phyloP scores from a whole-genome alignment of 2,888 invertebrate species.

The Cerceris ruficornis region DNA sequence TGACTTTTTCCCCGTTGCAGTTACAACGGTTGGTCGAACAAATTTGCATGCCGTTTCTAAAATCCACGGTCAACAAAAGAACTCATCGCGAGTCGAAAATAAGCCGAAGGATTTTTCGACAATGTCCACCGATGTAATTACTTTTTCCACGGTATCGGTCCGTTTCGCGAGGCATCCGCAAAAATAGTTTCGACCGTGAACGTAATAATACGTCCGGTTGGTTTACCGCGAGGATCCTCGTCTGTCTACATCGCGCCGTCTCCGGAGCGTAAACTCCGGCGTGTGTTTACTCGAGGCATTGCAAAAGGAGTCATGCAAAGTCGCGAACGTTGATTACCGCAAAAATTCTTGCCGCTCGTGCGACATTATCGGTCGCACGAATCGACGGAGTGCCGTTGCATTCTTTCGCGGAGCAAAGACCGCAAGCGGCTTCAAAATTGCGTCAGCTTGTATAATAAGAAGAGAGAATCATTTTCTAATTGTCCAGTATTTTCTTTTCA shows the following conservation, averaged over 20 bases:
- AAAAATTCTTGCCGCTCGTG: neutral
- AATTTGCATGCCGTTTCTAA: neutral
- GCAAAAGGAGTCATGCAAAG: slow-evolving; percentile 8
- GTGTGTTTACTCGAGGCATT: slow-evolving; percentile 10
- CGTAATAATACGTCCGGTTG: slow-evolving; percentile 51
- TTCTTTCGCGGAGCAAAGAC: no score
- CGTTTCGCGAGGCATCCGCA: slow-evolving; percentile 39
- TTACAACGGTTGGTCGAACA: no score
- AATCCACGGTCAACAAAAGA: neutral
- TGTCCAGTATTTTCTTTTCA: no score
- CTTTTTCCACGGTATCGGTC: slow-evolving; percentile 32
- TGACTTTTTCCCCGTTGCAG: no score
- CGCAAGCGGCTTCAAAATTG: no score
- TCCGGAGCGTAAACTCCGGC: neutral
- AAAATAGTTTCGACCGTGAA: slow-evolving; percentile 55
- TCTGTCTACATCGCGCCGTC: slow-evolving; percentile 10
- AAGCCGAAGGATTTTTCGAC: slow-evolving; percentile 47
- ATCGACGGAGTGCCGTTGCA: neutral
- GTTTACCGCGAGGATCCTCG: slow-evolving; percentile 38
- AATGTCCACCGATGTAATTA: slow-evolving; percentile 34
- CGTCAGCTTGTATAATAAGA: no score
- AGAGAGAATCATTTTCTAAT: no score
- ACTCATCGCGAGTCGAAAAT: neutral
- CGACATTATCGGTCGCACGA: neutral
- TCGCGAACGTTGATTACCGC: slow-evolving; percentile 1